A percentile compares a stretch with the other conserved stretches of the same genome.
Conservation (phyloP, 2,113 vertebrate genomes). For the Otis tarda region DNA sequence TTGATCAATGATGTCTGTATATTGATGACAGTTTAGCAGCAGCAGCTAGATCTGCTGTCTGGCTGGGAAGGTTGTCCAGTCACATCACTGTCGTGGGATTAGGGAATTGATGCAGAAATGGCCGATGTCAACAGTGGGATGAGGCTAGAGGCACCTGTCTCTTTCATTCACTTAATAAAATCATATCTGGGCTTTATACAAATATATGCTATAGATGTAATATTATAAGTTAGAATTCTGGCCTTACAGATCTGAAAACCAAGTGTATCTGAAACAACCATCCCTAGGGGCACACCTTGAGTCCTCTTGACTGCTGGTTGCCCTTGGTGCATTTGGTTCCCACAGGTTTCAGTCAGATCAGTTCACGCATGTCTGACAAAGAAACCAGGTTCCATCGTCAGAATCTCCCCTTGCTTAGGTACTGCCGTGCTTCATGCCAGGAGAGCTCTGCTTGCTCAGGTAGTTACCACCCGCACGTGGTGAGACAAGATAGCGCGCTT, state of each 20-base stretch:
- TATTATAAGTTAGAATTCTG: neutral
- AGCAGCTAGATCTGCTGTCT: neutral
- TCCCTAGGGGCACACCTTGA: neutral
- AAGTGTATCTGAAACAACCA: neutral
- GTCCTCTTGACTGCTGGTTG: neutral
- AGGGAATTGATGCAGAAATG: neutral
- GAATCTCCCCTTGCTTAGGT: neutral
- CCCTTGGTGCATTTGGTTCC: neutral
- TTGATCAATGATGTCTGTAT: neutral
- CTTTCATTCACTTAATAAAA: neutral
- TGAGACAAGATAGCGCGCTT: neutral
- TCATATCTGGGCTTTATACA: neutral
- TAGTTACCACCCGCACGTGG: neutral
- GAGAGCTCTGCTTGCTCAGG: neutral
- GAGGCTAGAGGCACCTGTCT: neutral
- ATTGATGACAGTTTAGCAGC: neutral
- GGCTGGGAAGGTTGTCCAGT: neutral
- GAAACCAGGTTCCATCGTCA: neutral
- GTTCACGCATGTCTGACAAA: neutral
- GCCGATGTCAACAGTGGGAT: neutral
- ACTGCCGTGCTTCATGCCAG: rapidly evolving
- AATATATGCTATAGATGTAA: neutral
- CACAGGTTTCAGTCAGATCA: neutral
- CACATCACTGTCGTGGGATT: neutral
- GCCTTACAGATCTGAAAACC: neutral